Evolutionary conservation across 2,888 invertebrate genomes (phyloP).

Genomic region (Polyommatus iphigenia): DNA sequence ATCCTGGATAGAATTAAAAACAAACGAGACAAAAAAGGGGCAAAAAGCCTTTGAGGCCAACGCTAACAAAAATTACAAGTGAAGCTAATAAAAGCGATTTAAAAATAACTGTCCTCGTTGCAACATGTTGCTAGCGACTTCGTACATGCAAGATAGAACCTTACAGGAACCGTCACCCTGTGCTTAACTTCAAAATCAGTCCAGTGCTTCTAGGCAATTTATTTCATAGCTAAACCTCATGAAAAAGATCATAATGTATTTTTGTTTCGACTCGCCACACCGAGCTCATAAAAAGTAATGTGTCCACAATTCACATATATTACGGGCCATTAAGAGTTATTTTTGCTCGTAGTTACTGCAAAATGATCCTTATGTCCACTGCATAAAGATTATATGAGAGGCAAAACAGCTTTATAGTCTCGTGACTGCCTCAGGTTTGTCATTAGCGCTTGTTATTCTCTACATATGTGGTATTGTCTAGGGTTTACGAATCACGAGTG

Average conservation of each 20-base stretch:
- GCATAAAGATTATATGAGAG: neutral
- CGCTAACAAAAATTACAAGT: too few species aligned
- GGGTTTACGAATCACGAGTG: neutral
- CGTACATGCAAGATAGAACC: too few species aligned
- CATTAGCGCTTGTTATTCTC: neutral
- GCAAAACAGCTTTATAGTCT: neutral
- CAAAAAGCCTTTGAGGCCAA: too few species aligned
- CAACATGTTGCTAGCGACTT: too few species aligned
- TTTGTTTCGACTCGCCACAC: neutral
- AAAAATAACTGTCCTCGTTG: too few species aligned
- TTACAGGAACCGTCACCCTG: neutral
- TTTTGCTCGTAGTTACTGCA: neutral
- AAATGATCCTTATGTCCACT: neutral
- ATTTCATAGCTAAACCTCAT: neutral
- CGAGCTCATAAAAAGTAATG: conserved; percentile 9
- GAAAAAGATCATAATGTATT: neutral
- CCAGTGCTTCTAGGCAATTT: neutral
- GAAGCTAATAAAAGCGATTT: too few species aligned
- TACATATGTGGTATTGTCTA: conserved; percentile 1
- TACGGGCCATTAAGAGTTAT: neutral
- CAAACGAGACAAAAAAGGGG: too few species aligned
- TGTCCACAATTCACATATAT: neutral
- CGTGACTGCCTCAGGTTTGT: conserved; percentile 14
- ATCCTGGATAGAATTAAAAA: too few species aligned
- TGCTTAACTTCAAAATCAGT: neutral